A percentile compares a stretch with the other conserved stretches of the same genome.
Evolutionary conservation across 2,888 invertebrate genomes (phyloP).

Genomic region (Sepiola atlantica): DNA sequence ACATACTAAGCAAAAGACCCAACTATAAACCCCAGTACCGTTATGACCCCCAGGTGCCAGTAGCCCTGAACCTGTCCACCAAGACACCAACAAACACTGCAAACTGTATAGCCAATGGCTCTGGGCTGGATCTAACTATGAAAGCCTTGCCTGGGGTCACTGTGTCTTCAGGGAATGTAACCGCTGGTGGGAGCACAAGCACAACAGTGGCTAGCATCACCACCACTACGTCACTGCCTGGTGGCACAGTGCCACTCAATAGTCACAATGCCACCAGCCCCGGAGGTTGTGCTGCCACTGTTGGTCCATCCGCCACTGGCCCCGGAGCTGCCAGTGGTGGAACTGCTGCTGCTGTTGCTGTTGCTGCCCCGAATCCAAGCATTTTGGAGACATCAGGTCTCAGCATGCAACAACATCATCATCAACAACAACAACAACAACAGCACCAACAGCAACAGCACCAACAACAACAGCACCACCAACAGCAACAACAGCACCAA

Average conservation of each 20-base stretch:
- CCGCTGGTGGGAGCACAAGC: conserved; percentile 47
- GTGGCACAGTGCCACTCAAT: conserved; percentile 33
- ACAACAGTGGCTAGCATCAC: conserved; percentile 47
- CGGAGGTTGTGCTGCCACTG: conserved; percentile 52
- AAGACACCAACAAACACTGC: conserved; percentile 41
- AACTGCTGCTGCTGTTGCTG: not conserved
- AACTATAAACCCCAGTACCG: conserved; percentile 63
- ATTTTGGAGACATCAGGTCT: conserved; percentile 4
- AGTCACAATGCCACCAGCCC: conserved; percentile 42
- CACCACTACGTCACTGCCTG: conserved; percentile 35
- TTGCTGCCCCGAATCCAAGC: conserved; percentile 23
- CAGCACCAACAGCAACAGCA: conserved; percentile 45
- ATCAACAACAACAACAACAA: conserved; percentile 47
- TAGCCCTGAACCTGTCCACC: conserved; percentile 50
- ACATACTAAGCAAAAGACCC: conserved; percentile 67
- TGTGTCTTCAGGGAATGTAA: conserved; percentile 22
- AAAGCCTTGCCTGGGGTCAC: conserved; percentile 13
- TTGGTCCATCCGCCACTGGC: conserved; percentile 47
- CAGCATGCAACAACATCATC: not conserved
- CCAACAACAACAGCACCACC: conserved; percentile 42
- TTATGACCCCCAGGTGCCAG: conserved; percentile 59
- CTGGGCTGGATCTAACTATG: conserved; percentile 38
- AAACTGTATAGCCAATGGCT: conserved; percentile 37
- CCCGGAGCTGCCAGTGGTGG: not conserved
- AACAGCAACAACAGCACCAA: conserved; percentile 44